A percentile compares a stretch with the other conserved stretches of the same genome.
phyloP scores from a whole-genome alignment of 1,140 invertebrate species.

The Pogonomyrmex californicus region DNA sequence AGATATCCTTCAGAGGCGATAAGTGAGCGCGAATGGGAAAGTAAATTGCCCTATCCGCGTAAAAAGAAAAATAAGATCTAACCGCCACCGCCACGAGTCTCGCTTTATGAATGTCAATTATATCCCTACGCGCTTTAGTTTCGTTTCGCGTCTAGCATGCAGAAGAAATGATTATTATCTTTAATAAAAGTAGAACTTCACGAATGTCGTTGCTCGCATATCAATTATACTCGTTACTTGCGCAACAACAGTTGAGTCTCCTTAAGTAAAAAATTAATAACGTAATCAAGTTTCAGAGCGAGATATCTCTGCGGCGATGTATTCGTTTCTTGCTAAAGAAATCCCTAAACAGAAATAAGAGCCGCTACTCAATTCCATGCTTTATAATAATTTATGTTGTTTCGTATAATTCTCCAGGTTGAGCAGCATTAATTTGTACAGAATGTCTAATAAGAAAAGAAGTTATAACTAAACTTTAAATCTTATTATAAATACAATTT shows the following conservation, averaged over 20 bases:
- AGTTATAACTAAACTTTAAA: not conserved
- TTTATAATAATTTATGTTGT: not conserved
- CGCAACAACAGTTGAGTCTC: not conserved
- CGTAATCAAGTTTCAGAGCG: not conserved
- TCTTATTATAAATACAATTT: not conserved
- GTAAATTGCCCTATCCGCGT: slow-evolving; percentile 8
- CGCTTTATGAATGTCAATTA: slow-evolving; percentile 49
- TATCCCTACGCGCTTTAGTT: not conserved
- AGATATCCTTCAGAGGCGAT: slow-evolving; percentile 38
- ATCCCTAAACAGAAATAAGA: not conserved
- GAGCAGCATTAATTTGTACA: not conserved
- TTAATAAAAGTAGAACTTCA: slow-evolving; percentile 38
- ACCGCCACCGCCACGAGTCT: not conserved
- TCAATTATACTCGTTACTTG: slow-evolving; percentile 24
- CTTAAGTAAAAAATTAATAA: slow-evolving; percentile 14
- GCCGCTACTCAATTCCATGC: not conserved
- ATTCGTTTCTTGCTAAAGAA: not conserved
- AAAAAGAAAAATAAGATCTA: not conserved
- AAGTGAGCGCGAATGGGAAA: slow-evolving; percentile 22
- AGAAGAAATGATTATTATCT: slow-evolving; percentile 12
- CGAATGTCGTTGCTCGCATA: slow-evolving; percentile 5
- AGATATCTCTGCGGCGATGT: not conserved
- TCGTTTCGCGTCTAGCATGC: not conserved
- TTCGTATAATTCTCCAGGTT: not conserved
- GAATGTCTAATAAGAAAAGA: not conserved